Evolutionary conservation across 1,140 invertebrate genomes (phyloP), one percentile per base, ranked within the genome.

Genomic region (Pseudomyrmex cubaensis): DNA sequence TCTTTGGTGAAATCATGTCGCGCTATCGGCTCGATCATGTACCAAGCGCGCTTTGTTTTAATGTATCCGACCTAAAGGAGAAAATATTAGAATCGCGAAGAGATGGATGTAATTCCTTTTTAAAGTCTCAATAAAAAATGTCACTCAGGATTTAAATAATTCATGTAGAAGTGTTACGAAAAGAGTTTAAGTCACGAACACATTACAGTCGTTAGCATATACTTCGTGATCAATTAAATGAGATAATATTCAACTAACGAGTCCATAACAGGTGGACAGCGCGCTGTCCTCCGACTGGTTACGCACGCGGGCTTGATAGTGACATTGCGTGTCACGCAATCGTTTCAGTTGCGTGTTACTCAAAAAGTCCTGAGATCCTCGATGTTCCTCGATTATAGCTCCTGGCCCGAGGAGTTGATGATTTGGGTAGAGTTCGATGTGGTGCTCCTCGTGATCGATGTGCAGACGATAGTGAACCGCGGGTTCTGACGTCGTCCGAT

Each of bases 11-110:
- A 77, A 44, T 90, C 82, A 73, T 94, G 92, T 69, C 92, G 93
- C 69, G 92, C 91, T 9, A 95, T 84, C 22, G 95, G 95, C 86
- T 96, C 95, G 61, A 96, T 95, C 75, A 95, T 93, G 86, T 94
- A 95, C 78, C 95, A 92, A 17, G 90, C 92, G 50, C 90, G 85
- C 48, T 92, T 92, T 54, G 92, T 93, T 62, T 91, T 91, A 12
- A 96, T 91, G 67, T 95, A 93, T 54, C 95, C 95, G 84, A 91
- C 93, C 95, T 95, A 90, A 64, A 92, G 92, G 85, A 22, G 87
- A 70, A 74, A 84, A 90, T 61, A 73, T 69, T 72, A 7, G 7
- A 20, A 78, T 46, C 13, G 0, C 8, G 35, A 12, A 15, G 50
- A 17, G 5, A 35, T 35, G 35, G 0, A 35, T 35, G 35, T 9